Base-by-base conservation (phyloP, 2,888 invertebrate species). In the Dasypolia templi region DNA sequence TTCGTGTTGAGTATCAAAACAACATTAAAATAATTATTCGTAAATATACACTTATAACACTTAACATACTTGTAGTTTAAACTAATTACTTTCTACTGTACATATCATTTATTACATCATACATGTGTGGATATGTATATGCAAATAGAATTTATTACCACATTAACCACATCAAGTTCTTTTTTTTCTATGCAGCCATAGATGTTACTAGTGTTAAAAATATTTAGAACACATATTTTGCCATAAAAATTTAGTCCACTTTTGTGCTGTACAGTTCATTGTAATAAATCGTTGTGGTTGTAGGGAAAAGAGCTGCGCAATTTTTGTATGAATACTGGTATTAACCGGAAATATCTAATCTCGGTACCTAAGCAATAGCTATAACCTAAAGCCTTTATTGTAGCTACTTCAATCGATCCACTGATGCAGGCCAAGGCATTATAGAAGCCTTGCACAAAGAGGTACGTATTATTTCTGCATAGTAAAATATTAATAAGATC, bases 1-100 rank as follows among this genome's bases (percentile, higher is more conserved):
- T 96, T 95, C 95, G 90, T 93, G 93, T 95, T 96, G 95, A 96
- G 96, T 96, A 96, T 96, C 95, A 94, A 95, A 94, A 95, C 93
- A 95, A 95, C 92, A 92, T 92, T 92, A 93, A 90, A 90, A 90
- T 91, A 91, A 87, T 89, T 88, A 89, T 90, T 87, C 87, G 89
- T 93, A 91, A n/a, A n/a, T 93, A 92, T 93, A 94, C 86, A 91
- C 81, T 79, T 87, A 87, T 88, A 89, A 89, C 87, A 91, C 86
- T 81, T 85, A 87, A 77, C 72, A 81, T 35, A 6, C 7, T 39
- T 85, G 75, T 62, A 81, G 71, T 67, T 77, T 74, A 61, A 85
- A 72, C 79, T 86, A 88, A 86, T 83, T 86, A 88, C 58, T 74
- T 78, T 76, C 79, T 84, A 88, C 88, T 91, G 86, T 91, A 91